These are phyloP conservation scores for Malachius bipustulatus DNA, from an alignment of 2,888 invertebrate genomes.

Conservation along the genomic window DNA sequence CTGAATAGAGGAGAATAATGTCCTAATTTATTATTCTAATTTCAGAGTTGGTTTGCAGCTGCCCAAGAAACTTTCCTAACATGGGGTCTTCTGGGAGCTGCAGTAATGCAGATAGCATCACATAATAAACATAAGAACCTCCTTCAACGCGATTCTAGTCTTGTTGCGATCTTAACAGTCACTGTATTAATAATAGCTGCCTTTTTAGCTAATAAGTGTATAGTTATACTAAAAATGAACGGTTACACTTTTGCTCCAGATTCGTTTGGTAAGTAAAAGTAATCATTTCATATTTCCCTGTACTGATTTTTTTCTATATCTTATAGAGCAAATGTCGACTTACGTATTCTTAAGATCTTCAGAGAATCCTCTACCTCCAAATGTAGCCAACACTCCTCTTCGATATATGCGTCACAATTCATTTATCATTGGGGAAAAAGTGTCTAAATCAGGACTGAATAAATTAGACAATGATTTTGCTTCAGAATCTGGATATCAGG, in stretches of 20 bases:
- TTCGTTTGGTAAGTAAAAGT: constrained; percentile 62
- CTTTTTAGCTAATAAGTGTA: constrained; percentile 71
- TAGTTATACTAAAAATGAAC: constrained; percentile 61
- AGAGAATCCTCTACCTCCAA: constrained; percentile 50
- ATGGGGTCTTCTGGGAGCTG: constrained; percentile 74
- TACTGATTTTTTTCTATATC: constrained; percentile 2
- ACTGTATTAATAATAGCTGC: constrained; percentile 63
- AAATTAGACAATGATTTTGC: no score
- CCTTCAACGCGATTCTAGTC: constrained; percentile 49
- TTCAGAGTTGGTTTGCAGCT: constrained; percentile 78
- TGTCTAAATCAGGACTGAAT: constrained; percentile 46
- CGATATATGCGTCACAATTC: constrained; percentile 60
- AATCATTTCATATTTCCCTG: constrained; percentile 3
- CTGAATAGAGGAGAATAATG: no score
- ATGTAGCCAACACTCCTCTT: constrained; percentile 47
- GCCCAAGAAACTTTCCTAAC: constrained; percentile 80
- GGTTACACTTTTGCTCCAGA: constrained; percentile 69
- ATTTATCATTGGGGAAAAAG: constrained; percentile 57
- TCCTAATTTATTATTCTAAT: no score
- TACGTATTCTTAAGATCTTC: constrained; percentile 57
- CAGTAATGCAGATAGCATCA: constrained; percentile 68
- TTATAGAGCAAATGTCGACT: constrained; percentile 57
- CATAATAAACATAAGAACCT: constrained; percentile 61
- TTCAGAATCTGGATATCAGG: constrained; percentile 65
- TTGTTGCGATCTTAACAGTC: constrained; percentile 60